Evolutionary conservation across 2,888 invertebrate species (phyloP), one percentile per base, ranked within the genome.

Genomic region (Nomada ferruginata): DNA sequence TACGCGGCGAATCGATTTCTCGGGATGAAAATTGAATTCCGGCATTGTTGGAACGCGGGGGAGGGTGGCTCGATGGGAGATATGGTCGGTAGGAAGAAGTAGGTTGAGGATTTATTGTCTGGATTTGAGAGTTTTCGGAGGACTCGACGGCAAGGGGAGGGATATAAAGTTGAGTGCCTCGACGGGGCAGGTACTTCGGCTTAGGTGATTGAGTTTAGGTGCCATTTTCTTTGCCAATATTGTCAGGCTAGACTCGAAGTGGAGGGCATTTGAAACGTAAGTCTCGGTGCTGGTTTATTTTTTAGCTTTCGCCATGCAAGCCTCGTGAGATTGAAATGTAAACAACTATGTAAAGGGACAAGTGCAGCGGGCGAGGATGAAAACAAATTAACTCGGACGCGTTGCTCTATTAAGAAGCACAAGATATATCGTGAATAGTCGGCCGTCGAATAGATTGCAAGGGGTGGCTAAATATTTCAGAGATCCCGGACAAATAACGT

Each of bases 391-490:
- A 36, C 36, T 7, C 36, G 36, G 5, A 36, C 1, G 7, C 0
- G 7, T 36, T 36, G 36, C 5, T 36, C 36, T 36, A 1, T 47
- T 47, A 47, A 13, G 47, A 36, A 47, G 47, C 47, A 15, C 15
- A 15, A 47, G 29, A 15, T 61, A 44, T 63, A 63, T 42, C 63
- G 42, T 0, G 23, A 72, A 53, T 72, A 53, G 63, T 72, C 71
- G 53, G 42, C n/a, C 61, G 61, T 71, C 71, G 15, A 2, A 36
- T 36, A 36, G 7, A 36, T 7, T 15, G 23, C 52, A 50, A 52
- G 23, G 23, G 18, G n/a, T 0, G 52, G 36, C 7, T 1, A 69
- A 23, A 20, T 42, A 15, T 36, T 61, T 20, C 42, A 36, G 47
- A 1, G 42, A 23, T n/a, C 29, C 52, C 15, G 20, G 53, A 36